A percentile compares a stretch with the other conserved stretches of the same genome.
phyloP scores from a whole-genome alignment of 2,797 vertebrate species.

The Emys orbicularis region DNA sequence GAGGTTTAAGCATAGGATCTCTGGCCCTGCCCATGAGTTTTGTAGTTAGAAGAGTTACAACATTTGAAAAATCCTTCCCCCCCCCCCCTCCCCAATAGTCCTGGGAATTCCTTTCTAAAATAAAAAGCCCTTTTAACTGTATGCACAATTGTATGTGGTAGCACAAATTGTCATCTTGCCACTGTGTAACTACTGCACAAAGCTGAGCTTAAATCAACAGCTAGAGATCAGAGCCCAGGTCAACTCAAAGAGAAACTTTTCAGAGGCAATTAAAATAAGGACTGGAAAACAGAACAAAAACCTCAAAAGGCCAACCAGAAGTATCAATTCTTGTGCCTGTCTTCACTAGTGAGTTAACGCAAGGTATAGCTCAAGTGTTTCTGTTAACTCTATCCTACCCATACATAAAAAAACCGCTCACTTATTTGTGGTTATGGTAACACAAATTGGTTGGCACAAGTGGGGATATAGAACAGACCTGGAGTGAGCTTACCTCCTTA shows the following conservation, averaged over 20 bases:
- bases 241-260: background rate
- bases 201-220: background rate
- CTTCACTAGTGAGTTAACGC: background rate
- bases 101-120: background rate
- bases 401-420: background rate
- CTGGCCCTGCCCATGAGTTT: background rate
- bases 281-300: background rate
- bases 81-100: background rate
- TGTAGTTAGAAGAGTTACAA: background rate
- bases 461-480: background rate
- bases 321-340: background rate
- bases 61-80: background rate
- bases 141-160: background rate
- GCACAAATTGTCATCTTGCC: background rate
- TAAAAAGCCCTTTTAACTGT: background rate
- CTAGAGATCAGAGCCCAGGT: background rate
- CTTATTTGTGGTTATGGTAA: background rate
- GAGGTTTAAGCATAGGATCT: background rate
- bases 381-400: accelerated
- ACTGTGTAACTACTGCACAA: background rate
- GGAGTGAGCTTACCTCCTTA: background rate
- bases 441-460: background rate
- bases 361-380: background rate
- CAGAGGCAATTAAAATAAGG: background rate
- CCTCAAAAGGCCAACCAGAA: background rate